These are phyloP conservation scores for Leptinotarsa defecta DNA, from an alignment of 1,140 invertebrate species.

Conservation along the genomic window DNA sequence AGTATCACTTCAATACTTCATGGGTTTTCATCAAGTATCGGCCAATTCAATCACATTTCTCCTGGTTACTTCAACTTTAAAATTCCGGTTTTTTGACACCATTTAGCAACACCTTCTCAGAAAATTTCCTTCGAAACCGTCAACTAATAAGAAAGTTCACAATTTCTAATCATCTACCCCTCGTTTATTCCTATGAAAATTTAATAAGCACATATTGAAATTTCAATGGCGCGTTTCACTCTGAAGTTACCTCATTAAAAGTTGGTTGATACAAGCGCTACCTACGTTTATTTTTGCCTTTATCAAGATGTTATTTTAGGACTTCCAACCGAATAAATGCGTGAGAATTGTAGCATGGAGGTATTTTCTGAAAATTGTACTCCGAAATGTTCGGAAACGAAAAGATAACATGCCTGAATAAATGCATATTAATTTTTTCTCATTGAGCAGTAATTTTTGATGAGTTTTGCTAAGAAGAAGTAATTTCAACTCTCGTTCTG, in stretches of 20 bases:
- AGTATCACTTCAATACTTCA: no score
- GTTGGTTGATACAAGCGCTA: conserved; percentile 11
- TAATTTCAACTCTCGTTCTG: no score
- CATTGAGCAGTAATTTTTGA: neutral
- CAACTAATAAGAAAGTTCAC: conserved; percentile 4
- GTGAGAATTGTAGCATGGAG: neutral
- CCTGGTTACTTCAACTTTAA: no score
- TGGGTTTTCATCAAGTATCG: no score
- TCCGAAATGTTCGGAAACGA: neutral
- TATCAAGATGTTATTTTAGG: neutral
- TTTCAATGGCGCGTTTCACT: conserved; percentile 9
- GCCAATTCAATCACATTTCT: no score
- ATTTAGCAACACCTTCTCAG: no score
- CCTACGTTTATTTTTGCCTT: conserved; percentile 2
- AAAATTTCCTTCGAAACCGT: neutral
- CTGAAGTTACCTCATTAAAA: conserved; percentile 12
- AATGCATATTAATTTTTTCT: conserved; percentile 20
- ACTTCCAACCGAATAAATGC: no score
- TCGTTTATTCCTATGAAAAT: conserved; percentile 4
- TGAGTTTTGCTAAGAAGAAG: neutral
- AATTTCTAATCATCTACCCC: neutral
- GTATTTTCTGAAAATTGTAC: neutral
- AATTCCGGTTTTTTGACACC: no score
- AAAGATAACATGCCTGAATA: neutral
- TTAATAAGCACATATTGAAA: conserved; percentile 21